Evolutionary conservation across 2,113 vertebrate species (phyloP), one percentile per base, ranked within the genome.

Genomic region (Lethenteron camtschaticum): DNA sequence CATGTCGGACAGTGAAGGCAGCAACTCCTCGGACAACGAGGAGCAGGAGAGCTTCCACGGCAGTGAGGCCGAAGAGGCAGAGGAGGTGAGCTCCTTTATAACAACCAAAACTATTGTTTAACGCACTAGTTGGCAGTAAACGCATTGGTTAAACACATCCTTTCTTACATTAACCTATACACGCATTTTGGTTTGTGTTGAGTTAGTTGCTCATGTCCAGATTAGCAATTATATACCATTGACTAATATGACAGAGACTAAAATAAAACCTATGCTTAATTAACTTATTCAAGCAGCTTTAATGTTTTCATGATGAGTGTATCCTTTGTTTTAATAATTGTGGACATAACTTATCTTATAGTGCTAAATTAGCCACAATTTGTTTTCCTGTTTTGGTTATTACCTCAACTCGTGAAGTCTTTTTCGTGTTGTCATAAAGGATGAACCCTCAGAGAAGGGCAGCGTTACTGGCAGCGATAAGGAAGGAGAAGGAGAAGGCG

Each of bases 1-100:
- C 63, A 66, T 66, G 63, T 66, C 63, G n/a, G 63, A 66, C 63
- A 66, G 63, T 11, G 63, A 66, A 66, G 63, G 63, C 63, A 66
- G 63, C 10, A 66, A 66, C 63, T 66, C 10, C 63, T 66, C 63
- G n/a, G 63, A 66, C 63, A 66, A 66, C 24, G 63, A 66, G n/a
- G 63, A 66, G n/a, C 63, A 66, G 63, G 63, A 66, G 63, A 66
- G 63, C 63, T 66, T 66, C 63, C 63, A 66, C 10, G 63, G 63
- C 10, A 66, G 63, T 66, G 63, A 66, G 24, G 63, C 63, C n/a
- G 63, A 66, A 24, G 63, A 66, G 63, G 63, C 63, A 66, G 63
- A 66, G 63, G 63, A 66, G 63, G 63, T 24, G 24, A 16, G 63
- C 10, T 9, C 10, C 63, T 66, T 41, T 6, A 41, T 66, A 24